These are phyloP conservation scores for Trichosurus vulpecula DNA, from an alignment of 2,797 vertebrate species.

Conservation along the genomic window DNA sequence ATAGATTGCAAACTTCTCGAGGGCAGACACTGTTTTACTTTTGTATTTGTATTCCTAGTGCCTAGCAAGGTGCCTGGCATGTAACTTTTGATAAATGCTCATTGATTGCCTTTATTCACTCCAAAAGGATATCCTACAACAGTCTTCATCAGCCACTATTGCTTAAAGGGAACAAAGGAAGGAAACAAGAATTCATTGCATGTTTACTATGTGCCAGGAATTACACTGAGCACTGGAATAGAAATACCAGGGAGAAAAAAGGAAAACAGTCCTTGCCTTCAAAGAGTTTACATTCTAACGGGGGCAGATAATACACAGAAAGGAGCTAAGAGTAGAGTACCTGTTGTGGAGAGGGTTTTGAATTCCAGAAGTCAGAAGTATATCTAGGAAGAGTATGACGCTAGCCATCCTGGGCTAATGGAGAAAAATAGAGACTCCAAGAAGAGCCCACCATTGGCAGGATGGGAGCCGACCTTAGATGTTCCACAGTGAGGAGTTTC, in stretches of 20 bases:
- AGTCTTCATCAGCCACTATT: constrained; percentile 29
- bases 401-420: not conserved
- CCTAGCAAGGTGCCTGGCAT: not conserved
- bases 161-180: not conserved
- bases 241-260: not conserved
- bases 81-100: not conserved
- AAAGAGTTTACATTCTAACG: not conserved
- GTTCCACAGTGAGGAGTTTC: not conserved
- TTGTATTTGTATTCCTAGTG: constrained; percentile 11
- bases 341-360: not conserved
- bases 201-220: not conserved
- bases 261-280: not conserved
- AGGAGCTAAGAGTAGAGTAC: not conserved
- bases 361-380: not conserved
- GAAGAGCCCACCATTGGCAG: not conserved
- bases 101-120: not conserved
- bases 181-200: not conserved
- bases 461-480: not conserved
- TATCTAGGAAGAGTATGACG: not conserved
- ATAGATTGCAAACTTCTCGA: not conserved
- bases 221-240: not conserved
- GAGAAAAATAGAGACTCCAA: not conserved
- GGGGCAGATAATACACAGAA: not conserved
- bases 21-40: not conserved
- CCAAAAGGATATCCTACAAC: constrained; percentile 52